A percentile compares a stretch with the other conserved stretches of the same genome.
Evolutionary conservation across 2,113 vertebrate genomes (phyloP).

Genomic region (Axis porcinus): DNA sequence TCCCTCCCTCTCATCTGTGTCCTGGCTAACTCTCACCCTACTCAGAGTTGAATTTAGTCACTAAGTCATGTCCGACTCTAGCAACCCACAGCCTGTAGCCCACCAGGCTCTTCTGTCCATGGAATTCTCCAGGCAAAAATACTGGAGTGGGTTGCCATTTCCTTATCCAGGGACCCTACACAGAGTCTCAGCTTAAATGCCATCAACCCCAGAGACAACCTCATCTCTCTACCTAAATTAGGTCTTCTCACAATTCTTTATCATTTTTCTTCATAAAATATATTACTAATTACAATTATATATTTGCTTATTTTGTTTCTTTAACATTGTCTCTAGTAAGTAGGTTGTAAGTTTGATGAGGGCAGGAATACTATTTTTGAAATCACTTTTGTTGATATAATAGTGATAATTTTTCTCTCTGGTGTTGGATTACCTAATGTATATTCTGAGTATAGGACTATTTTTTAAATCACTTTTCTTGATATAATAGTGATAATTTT

Average conservation of each 20-base stretch:
- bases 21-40: not conserved
- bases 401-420: not conserved
- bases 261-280: slow-evolving; percentile 1
- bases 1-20: not conserved
- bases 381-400: not conserved
- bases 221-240: not conserved
- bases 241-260: not conserved
- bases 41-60: not conserved
- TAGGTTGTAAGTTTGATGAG: not conserved
- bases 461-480: not conserved
- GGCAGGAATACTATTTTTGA: not conserved
- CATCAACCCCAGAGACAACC: not conserved
- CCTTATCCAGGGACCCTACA: not conserved
- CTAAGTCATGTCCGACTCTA: not conserved
- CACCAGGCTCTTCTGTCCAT: not conserved
- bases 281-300: not conserved
- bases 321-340: not conserved
- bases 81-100: not conserved
- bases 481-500: not conserved
- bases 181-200: not conserved
- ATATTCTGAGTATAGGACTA: not conserved
- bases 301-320: not conserved
- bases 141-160: not conserved
- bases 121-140: not conserved
- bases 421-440: not conserved